Evolutionary conservation across 1,140 invertebrate genomes (phyloP).

Genomic region (Drosophila lacteicornis): DNA sequence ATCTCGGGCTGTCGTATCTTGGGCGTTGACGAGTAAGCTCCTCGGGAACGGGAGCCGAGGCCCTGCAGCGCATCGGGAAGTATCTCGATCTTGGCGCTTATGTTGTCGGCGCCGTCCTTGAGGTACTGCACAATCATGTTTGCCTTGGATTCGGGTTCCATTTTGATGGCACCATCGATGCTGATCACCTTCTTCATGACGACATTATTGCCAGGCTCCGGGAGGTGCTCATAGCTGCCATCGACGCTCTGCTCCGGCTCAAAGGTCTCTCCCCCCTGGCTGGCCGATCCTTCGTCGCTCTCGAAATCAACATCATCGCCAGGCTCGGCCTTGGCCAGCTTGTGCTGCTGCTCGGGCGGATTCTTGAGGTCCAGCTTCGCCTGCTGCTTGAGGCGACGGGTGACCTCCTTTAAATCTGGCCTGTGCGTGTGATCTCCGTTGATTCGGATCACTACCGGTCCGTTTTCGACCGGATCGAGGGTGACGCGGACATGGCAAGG

Average conservation of each 20-base stretch:
- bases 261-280: conserved; percentile 19
- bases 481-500: conserved; percentile 74
- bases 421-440: conserved; percentile 72
- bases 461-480: conserved; percentile 49
- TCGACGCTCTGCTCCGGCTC: conserved; percentile 26
- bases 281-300: conserved; percentile 37
- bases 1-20: conserved; percentile 55
- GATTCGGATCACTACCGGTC: conserved; percentile 64
- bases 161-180: conserved; percentile 68
- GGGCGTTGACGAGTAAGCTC: conserved; percentile 31
- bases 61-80: conserved; percentile 35
- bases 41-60: not conserved
- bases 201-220: conserved; percentile 18
- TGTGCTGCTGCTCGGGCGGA: conserved; percentile 1
- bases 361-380: conserved; percentile 21
- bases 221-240: conserved; percentile 29
- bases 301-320: conserved; percentile 34
- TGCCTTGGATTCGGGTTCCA: conserved; percentile 59
- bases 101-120: conserved; percentile 64
- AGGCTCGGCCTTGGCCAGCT: not conserved
- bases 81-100: conserved; percentile 69
- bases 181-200: conserved; percentile 72
- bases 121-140: conserved; percentile 70
- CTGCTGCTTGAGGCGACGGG: conserved; percentile 51
- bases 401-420: conserved; percentile 55